Evolutionary conservation across 92 coral and sea anemone genomes (phyloP).

Genomic region (Zoanthus sociatus): DNA sequence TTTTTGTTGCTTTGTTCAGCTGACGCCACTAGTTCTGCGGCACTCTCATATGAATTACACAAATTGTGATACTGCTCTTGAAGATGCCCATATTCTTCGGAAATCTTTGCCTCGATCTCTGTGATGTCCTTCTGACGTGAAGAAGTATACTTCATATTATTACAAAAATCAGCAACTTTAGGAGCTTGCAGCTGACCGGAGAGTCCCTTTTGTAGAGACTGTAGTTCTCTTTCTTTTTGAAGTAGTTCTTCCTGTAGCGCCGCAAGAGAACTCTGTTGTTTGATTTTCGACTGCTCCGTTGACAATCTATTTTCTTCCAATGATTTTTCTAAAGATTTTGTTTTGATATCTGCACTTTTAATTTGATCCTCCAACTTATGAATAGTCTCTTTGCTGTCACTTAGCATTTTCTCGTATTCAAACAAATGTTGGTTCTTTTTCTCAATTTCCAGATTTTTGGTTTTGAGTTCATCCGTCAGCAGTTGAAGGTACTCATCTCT

Average conservation of each 20-base stretch:
- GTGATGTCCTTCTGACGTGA: neutral
- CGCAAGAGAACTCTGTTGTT: neutral
- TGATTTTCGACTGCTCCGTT: neutral
- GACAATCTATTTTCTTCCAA: neutral
- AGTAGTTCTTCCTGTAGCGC: neutral
- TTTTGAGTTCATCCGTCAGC: neutral
- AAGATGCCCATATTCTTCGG: neutral
- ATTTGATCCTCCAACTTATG: neutral
- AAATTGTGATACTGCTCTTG: neutral
- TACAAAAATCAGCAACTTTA: neutral
- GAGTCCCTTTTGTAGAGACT: neutral
- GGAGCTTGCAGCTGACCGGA: neutral
- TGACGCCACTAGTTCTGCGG: neutral
- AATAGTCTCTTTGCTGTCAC: neutral
- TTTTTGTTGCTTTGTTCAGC: neutral
- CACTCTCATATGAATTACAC: neutral
- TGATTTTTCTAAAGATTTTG: neutral
- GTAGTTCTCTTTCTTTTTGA: neutral
- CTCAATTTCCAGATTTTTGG: neutral
- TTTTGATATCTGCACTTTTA: neutral
- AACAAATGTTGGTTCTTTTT: neutral
- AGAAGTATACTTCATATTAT: neutral
- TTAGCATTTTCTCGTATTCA: neutral
- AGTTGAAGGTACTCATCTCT: slow-evolving; percentile 8
- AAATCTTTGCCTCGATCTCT: neutral